Evolutionary conservation across 2,888 invertebrate species (phyloP), one percentile per base, ranked within the genome.

Genomic region (Andrena bucephala): DNA sequence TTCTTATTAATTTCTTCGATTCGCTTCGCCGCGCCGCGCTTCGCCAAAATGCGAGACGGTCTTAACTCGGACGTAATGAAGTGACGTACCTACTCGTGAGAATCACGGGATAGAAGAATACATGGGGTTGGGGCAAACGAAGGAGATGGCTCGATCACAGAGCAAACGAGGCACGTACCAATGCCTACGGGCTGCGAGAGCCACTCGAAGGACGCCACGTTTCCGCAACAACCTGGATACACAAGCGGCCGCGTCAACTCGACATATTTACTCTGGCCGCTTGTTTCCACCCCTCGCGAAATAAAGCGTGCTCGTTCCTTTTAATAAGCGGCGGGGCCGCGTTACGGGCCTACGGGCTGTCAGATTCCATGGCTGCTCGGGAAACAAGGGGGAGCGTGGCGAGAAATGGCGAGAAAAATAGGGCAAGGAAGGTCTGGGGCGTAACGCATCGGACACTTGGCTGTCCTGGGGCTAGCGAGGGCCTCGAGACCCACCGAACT

Each of bases 311-410:
- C 73, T 70, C 57, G 77, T 76, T 77, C 83, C 83, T 76, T 82
- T 72, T 83, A 83, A 83, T 77, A 82, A 83, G 83, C 76, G 50
- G 76, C 42, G 69, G 59, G 66, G 8, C 5, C 75, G 52, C 48
- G 73, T 81, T 81, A 80, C 81, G 81, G 57, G 75, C 70, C 76
- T 79, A 79, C 60, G 81, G 54, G 24, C 83, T 68, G 77, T 77
- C 72, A 69, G 77, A 83, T 82, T 82, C 77, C 82, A 69, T 50
- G 77, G 59, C 48, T 60, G 65, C 33, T 48, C 20, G 52, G 33
- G 72, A 10, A 42, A 68, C n/a, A 52, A 27, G 48, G n/a, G 33
- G 67, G 59, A 36, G 42, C 60, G 29, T 10, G 63, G 65, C 81
- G 74, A 60, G 81, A 80, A 75, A 71, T 50, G 50, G 50, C 66